A percentile compares a stretch with the other conserved stretches of the same genome.
Evolutionary conservation across 2,797 vertebrate species (phyloP).

Genomic region (Ataeniobius toweri): DNA sequence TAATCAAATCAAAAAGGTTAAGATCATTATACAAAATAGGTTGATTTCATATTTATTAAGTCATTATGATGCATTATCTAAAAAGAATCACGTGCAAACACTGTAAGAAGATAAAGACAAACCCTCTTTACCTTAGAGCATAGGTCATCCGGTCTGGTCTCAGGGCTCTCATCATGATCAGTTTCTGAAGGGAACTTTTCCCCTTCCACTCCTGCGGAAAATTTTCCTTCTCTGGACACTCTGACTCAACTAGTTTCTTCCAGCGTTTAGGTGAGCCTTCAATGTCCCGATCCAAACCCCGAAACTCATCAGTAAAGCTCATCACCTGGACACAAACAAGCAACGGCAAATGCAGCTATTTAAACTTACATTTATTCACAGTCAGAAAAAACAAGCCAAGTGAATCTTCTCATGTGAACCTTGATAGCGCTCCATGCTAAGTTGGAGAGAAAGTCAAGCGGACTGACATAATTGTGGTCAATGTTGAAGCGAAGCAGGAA

Average conservation of each 20-base stretch:
- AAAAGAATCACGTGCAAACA: not conserved
- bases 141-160: slow-evolving; percentile 82
- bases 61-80: not conserved
- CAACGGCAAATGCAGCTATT: not conserved
- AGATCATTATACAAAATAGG: not conserved
- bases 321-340: slow-evolving; percentile 61
- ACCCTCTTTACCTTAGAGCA: slow-evolving; percentile 75
- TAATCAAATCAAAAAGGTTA: not conserved
- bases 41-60: not conserved
- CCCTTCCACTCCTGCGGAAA: slow-evolving; percentile 83
- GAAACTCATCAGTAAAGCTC: slow-evolving; percentile 84
- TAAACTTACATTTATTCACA: not conserved
- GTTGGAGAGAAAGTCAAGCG: slow-evolving; percentile 82
- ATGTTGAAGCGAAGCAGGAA: slow-evolving; percentile 85
- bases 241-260: slow-evolving; percentile 81
- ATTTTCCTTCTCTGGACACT: slow-evolving; percentile 83
- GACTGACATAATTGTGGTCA: slow-evolving; percentile 81
- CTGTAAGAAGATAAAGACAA: not conserved
- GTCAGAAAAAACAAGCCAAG: not conserved
- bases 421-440: slow-evolving; percentile 83
- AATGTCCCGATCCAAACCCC: slow-evolving; percentile 78
- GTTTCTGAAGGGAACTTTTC: slow-evolving; percentile 82
- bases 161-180: slow-evolving; percentile 82
- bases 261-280: slow-evolving; percentile 82
- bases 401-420: slow-evolving; percentile 42